Percentiles rank a stretch among this genome's conserved stretches.
These are phyloP conservation scores for Propithecus perrieri DNA, from an alignment of 2,797 vertebrate genomes.

Conservation along the genomic window DNA sequence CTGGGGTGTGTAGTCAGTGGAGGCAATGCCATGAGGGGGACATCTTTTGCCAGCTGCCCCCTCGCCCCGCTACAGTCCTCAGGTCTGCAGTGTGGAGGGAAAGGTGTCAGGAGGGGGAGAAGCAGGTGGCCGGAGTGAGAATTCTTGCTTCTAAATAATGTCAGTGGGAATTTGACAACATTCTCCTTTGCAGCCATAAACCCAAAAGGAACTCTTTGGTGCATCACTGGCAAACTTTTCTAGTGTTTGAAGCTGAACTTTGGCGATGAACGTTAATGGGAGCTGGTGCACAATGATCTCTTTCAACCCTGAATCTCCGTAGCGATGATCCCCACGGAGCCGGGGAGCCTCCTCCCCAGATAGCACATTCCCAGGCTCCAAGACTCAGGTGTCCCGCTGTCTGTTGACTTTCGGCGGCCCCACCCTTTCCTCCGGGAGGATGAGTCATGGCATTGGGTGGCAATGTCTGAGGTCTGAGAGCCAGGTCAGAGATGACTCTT, in stretches of 20 bases:
- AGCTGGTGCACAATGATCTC: background rate
- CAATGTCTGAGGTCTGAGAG: constrained; percentile 12
- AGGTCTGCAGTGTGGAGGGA: background rate
- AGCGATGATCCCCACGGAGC: background rate
- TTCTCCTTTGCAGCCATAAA: background rate
- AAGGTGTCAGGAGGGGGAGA: background rate
- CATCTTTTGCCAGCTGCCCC: background rate
- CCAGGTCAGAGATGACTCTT: constrained; percentile 20
- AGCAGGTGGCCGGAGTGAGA: background rate
- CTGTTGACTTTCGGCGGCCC: constrained; percentile 7
- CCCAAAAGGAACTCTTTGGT: background rate
- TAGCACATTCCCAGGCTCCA: background rate
- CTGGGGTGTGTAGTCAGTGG: no score
- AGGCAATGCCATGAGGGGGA: background rate
- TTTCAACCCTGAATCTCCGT: background rate
- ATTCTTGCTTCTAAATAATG: background rate
- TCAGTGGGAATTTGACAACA: background rate
- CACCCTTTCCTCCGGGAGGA: constrained; percentile 55
- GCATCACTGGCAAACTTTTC: background rate
- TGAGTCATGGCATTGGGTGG: constrained; percentile 46
- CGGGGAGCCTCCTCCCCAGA: background rate
- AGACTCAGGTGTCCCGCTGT: constrained; percentile 50
- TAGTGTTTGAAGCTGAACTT: background rate
- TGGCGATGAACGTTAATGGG: background rate
- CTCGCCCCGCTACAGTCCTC: no score